Evolutionary conservation across 2,888 invertebrate genomes (phyloP), one percentile per base, ranked within the genome.

Genomic region (Brenthis ino): DNA sequence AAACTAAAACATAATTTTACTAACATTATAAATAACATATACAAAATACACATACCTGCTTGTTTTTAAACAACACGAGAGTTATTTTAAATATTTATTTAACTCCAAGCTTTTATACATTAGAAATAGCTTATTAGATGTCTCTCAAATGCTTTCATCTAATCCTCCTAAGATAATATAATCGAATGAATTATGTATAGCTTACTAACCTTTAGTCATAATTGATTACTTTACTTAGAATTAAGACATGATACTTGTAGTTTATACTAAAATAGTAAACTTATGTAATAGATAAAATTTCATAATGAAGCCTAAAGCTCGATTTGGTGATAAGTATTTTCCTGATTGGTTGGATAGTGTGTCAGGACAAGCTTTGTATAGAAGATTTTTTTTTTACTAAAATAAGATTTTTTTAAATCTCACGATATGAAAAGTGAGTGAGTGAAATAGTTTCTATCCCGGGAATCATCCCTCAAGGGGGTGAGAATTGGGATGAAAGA

Each of bases 141-240:
- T 48, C 20, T 58, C 24, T 58, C 58, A 58, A 48, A 57, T 24
- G 47, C 24, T 58, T 47, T 58, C 24, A 48, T 24, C 58, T 58
- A 48, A 48, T 58, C 24, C 47, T 6, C 20, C 6, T 4, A 47
- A 24, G 24, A 48, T 48, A 24, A 48, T 28, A 47, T 60, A 48
- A 48, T 60, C 48, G 28, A 28, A 60, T 48, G 58, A 60, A 60
- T 60, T 50, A 60, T 50, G 60, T 28, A 60, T 28, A 60, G 1
- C n/a, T 48, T 60, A 60, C 28, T 60, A n/a, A 8, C 60, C 48
- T 60, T 28, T 2, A 60, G 48, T 48, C 14, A 28, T 60, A 60
- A 60, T 60, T 60, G n/a, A 60, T 50, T 60, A 60, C 20, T 57
- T 16, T 24, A 43, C 48, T 48, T 58, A 48, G n/a, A 48, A 28